These are phyloP conservation scores for Pseudococcus viburni DNA, from an alignment of 2,888 invertebrate species.

Conservation along the genomic window DNA sequence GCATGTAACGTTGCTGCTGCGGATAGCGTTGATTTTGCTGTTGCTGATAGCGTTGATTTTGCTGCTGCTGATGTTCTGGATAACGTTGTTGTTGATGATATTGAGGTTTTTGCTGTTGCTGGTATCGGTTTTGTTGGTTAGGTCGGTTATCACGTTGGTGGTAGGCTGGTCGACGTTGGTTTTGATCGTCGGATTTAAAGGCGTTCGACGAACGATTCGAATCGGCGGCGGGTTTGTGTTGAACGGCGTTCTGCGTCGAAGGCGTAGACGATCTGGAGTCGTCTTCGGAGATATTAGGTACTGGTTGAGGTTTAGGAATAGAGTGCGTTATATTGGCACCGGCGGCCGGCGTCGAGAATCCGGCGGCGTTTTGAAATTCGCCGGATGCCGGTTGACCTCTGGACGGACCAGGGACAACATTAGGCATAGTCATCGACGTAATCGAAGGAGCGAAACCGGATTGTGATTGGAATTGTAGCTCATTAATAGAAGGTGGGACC, in stretches of 20 bases:
- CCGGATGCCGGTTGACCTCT: constrained; percentile 11
- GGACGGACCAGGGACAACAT: constrained; percentile 57
- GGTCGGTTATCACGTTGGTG: constrained; percentile 50
- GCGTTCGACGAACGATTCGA: not conserved
- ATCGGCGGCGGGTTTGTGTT: constrained; percentile 21
- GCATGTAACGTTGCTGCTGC: constrained; percentile 34
- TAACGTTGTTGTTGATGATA: constrained; percentile 44
- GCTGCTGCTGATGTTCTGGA: constrained; percentile 41
- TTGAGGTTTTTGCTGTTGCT: constrained; percentile 39
- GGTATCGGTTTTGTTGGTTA: constrained; percentile 41
- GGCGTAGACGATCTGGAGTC: constrained; percentile 83
- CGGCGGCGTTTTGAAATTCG: not conserved
- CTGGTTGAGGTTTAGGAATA: constrained; percentile 58
- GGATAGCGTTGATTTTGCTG: constrained; percentile 55
- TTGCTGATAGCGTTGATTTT: constrained; percentile 46
- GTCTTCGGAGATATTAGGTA: constrained; percentile 59
- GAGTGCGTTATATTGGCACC: constrained; percentile 37
- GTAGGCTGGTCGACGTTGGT: constrained; percentile 37
- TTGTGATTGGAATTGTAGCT: constrained; percentile 57
- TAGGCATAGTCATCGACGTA: constrained; percentile 35
- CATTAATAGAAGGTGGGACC: constrained; percentile 68
- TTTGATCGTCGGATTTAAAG: constrained; percentile 57
- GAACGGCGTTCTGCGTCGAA: constrained; percentile 72
- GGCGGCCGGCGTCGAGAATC: not conserved
- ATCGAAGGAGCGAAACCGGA: constrained; percentile 28